These are phyloP conservation scores for Craseonycteris thonglongyai DNA, from an alignment of 2,113 vertebrate species.

Conservation along the genomic window DNA sequence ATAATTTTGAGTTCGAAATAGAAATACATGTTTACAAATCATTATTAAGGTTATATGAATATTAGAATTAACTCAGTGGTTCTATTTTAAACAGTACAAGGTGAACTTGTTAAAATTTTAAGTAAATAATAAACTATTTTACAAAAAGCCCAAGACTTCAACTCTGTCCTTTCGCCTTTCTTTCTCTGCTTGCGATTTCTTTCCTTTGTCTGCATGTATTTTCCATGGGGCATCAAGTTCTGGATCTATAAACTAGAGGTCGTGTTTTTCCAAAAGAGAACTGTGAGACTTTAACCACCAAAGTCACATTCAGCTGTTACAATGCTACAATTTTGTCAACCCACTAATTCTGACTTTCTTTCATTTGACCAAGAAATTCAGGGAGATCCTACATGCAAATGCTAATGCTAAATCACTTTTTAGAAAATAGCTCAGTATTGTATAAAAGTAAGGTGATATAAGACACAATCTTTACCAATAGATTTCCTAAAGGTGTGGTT, in stretches of 20 bases:
- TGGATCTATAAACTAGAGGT: constrained; percentile 58
- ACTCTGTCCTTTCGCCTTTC: constrained; percentile 26
- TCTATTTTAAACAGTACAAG: neutral
- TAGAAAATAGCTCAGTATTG: neutral
- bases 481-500: neutral
- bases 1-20: constrained; percentile 30
- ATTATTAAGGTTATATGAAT: neutral
- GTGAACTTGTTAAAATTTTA: neutral
- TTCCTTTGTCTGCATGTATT: neutral
- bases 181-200: neutral
- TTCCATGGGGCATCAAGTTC: neutral
- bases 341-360: constrained; percentile 3
- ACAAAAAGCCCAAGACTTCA: neutral
- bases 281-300: constrained; percentile 23
- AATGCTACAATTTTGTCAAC: neutral
- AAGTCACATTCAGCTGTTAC: constrained; percentile 11
- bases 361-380: neutral
- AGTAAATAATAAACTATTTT: neutral
- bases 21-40: neutral
- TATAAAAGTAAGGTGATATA: neutral
- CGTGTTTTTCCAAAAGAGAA: constrained; percentile 37
- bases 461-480: neutral
- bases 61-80: neutral
- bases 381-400: neutral
- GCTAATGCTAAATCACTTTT: neutral